Conservation (phyloP, 2,113 vertebrate species). For the Lycocorax pyrrhopterus region DNA sequence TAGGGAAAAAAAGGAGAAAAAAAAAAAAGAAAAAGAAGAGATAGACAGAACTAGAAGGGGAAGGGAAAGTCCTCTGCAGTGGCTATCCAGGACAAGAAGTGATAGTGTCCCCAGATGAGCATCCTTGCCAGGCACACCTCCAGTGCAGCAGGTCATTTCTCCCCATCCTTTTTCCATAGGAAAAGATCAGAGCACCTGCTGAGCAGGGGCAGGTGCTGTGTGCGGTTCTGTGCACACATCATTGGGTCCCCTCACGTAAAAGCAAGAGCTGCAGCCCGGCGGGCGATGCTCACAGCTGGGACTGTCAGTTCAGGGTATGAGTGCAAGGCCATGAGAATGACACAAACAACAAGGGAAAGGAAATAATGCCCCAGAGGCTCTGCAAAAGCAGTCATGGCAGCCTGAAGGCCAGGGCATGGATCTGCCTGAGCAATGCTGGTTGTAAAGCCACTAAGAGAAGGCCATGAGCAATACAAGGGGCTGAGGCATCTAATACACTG, state of each 20-base stretch:
- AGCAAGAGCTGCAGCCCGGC: neutral
- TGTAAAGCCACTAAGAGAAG: neutral
- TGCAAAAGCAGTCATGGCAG: neutral
- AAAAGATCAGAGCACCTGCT: neutral
- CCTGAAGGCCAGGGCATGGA: neutral
- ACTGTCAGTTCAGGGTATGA: neutral
- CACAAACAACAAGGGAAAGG: neutral
- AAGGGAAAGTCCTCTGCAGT: neutral
- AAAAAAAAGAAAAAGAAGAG: neutral
- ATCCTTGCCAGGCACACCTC: neutral
- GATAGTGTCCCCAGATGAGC: neutral
- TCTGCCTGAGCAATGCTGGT: neutral
- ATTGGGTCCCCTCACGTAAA: neutral
- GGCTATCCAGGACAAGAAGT: neutral
- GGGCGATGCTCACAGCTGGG: neutral
- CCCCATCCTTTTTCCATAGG: neutral
- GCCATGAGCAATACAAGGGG: neutral
- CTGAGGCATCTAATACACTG: neutral
- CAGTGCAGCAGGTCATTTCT: neutral
- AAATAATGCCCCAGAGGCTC: neutral
- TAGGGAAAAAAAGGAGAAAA: accelerated
- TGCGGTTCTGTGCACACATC: neutral
- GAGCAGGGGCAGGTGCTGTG: neutral
- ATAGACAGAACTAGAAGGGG: neutral
- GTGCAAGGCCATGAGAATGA: neutral